phyloP scores from a whole-genome alignment of 2,797 vertebrate genomes.

The Lophotriccus pileatus region DNA sequence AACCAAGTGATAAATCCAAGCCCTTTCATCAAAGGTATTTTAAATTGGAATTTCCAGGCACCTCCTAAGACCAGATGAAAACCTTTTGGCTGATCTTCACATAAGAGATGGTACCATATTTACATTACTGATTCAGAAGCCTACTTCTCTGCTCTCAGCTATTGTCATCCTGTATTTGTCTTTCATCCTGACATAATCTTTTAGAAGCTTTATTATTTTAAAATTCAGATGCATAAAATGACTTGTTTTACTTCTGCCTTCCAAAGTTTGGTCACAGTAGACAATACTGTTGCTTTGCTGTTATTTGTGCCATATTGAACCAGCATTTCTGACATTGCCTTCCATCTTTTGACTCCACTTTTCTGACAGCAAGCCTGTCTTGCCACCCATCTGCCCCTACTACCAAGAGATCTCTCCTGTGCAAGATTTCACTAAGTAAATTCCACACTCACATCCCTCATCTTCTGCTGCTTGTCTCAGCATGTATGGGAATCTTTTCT shows the following conservation, averaged over 20 bases:
- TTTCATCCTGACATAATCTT: neutral
- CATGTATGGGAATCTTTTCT: neutral
- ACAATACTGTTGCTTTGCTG: neutral
- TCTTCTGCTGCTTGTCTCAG: neutral
- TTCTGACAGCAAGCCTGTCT: neutral
- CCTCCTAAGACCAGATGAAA: neutral
- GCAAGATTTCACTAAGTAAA: neutral
- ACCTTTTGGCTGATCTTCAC: neutral
- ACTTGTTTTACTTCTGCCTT: neutral
- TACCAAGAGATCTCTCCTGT: neutral
- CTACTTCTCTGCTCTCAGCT: neutral
- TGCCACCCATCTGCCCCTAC: neutral
- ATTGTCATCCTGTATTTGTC: neutral
- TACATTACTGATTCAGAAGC: neutral
- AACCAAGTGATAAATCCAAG: neutral
- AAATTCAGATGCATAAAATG: neutral
- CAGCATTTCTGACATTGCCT: neutral
- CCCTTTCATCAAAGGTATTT: neutral
- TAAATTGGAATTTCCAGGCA: conserved; percentile 2
- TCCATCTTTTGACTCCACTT: neutral
- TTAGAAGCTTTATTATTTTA: neutral
- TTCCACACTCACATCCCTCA: neutral
- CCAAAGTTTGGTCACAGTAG: neutral
- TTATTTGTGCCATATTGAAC: neutral
- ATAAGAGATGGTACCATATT: neutral